These are phyloP conservation scores for Sclerurus mexicanus DNA, from an alignment of 2,113 vertebrate genomes.

Conservation along the genomic window DNA sequence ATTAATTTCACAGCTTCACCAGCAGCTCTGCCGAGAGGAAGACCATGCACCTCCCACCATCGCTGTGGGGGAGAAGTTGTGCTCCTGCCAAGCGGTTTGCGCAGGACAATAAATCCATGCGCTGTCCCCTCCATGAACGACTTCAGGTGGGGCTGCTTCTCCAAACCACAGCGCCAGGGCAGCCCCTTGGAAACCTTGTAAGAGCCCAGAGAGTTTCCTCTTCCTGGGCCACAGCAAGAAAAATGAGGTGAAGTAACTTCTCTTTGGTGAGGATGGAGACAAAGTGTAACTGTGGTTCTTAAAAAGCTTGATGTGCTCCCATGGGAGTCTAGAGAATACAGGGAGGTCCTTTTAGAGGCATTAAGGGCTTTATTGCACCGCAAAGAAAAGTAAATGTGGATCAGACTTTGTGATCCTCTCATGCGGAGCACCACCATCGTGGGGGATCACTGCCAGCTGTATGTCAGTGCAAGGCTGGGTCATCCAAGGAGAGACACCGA, in stretches of 20 bases:
- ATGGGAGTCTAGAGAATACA: background rate
- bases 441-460: background rate
- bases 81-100: background rate
- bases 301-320: background rate
- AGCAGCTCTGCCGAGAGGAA: background rate
- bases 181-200: background rate
- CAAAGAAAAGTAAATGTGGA: background rate
- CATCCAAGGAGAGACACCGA: background rate
- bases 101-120: background rate
- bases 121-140: background rate
- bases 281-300: background rate
- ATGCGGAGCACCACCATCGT: background rate
- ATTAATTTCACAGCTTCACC: background rate
- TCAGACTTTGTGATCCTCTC: background rate
- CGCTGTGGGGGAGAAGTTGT: background rate
- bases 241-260: background rate
- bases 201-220: background rate
- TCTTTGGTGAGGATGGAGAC: background rate
- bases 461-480: background rate
- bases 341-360: background rate
- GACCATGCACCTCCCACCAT: slow-evolving; percentile 19
- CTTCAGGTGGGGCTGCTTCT: background rate
- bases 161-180: background rate
- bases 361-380: background rate
- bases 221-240: background rate